A percentile compares a stretch with the other conserved stretches of the same genome.
Conservation (phyloP, 2,113 vertebrate genomes). For the Salvator merianae region DNA sequence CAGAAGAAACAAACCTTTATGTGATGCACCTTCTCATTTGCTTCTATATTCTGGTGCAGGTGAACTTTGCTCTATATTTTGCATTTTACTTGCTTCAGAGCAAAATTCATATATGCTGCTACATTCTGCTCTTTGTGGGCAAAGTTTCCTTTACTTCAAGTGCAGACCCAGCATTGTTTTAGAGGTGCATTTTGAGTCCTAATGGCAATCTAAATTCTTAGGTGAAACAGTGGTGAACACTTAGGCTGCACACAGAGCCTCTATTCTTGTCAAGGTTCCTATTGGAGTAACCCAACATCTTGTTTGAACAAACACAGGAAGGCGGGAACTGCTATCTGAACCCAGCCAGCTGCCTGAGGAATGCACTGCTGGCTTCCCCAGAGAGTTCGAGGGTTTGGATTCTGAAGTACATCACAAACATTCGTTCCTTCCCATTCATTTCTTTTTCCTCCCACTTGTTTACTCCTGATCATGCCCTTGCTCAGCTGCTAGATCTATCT, state of each 20-base stretch:
- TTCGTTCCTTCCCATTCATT: conserved; percentile 24
- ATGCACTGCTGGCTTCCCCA: conserved; percentile 33
- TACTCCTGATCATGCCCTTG: conserved; percentile 17
- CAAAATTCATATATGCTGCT: neutral
- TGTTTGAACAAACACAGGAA: conserved; percentile 67
- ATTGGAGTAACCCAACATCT: conserved; percentile 62
- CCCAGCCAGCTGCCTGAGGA: conserved; percentile 53
- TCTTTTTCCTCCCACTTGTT: conserved; percentile 13
- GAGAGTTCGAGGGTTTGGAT: conserved; percentile 30
- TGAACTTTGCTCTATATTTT: neutral
- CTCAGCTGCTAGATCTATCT: neutral
- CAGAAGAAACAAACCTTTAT: neutral
- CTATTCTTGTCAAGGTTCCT: conserved; percentile 50
- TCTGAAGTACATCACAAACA: neutral
- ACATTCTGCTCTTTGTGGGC: neutral
- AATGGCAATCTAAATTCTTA: neutral
- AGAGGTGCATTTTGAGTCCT: neutral
- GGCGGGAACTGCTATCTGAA: conserved; percentile 39
- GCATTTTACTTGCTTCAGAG: neutral
- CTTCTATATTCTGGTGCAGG: neutral
- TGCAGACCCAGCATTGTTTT: neutral
- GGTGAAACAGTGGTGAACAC: neutral
- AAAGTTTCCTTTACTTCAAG: neutral
- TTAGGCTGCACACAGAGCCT: conserved; percentile 47
- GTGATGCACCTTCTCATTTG: too few species aligned